Evolutionary conservation across 2,888 invertebrate genomes (phyloP), one percentile per base, ranked within the genome.

Genomic region (Rosalia funebris): DNA sequence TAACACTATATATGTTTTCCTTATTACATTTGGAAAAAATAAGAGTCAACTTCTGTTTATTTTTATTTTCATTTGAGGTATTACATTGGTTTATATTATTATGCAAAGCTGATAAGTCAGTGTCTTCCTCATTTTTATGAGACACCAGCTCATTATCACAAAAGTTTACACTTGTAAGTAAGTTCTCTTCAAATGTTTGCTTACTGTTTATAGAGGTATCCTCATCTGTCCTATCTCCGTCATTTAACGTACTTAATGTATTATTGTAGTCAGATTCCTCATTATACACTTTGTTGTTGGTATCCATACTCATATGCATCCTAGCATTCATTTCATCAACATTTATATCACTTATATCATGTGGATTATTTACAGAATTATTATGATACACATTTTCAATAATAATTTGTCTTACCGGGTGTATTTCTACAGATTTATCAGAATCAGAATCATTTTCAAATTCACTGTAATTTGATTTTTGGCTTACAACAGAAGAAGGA

Each of bases 11-110:
- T 2, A 61, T 25, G 58, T 73, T 74, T 50, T 72, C 71, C 39
- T 71, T 72, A 16, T 70, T 60, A 39, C 52, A 15, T 58, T 71
- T 72, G 5, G 69, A 71, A 50, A 71, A 68, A 14, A 72, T 57
- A 31, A 72, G 62, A 9, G 70, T 70, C 9, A 72, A 57, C 34
- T 57, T 63, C 53, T 62, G 59, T 19, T 52, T 55, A 41, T 61
- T 34, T 55, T 68, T 60, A 56, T 58, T 50, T 34, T 59, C 15
- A 2, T 25, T 50, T 11, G 10, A 9, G 1, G 19, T 25, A 25
- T 7, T 1, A 34, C 34, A 12, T 11, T 32, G 1, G 19, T 64
- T 66, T 16, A 62, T 64, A 19, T 61, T 62, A 15, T 61, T 63
- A 25, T 34, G 50, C n/a, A 63, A 57, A 34, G 50, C 62, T 10